Evolutionary conservation across 2,888 invertebrate species (phyloP).

Genomic region (Aphidoletes aphidimyza): DNA sequence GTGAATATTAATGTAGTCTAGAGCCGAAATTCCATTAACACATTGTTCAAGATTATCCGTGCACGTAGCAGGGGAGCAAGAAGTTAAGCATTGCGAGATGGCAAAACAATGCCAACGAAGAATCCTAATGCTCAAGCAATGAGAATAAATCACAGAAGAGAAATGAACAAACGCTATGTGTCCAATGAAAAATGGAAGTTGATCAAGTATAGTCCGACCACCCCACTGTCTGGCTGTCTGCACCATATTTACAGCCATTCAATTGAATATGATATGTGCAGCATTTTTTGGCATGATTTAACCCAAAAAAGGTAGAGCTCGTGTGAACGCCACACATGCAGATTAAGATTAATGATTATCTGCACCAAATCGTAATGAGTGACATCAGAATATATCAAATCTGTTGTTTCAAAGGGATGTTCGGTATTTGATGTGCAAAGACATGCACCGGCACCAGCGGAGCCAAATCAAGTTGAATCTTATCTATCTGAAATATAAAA

Average conservation of each 20-base stretch:
- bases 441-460: neutral
- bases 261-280: neutral
- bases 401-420: neutral
- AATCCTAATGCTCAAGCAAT: neutral
- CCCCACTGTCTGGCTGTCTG: neutral
- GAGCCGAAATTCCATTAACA: constrained; percentile 23
- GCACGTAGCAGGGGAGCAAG: neutral
- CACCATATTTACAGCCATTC: neutral
- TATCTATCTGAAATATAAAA: no score
- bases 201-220: neutral
- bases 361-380: neutral
- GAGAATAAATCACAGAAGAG: neutral
- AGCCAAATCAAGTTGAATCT: no score
- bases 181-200: constrained; percentile 30
- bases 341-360: constrained; percentile 44
- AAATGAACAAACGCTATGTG: neutral
- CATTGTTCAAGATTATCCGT: neutral
- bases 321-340: neutral
- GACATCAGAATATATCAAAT: constrained; percentile 4
- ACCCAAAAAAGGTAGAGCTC: neutral
- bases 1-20: constrained; percentile 27
- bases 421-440: neutral
- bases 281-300: neutral
- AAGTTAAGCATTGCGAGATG: neutral
- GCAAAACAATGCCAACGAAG: neutral